These are phyloP conservation scores for Ochotona curzoniae DNA, from an alignment of 2,113 vertebrate species.

Conservation along the genomic window DNA sequence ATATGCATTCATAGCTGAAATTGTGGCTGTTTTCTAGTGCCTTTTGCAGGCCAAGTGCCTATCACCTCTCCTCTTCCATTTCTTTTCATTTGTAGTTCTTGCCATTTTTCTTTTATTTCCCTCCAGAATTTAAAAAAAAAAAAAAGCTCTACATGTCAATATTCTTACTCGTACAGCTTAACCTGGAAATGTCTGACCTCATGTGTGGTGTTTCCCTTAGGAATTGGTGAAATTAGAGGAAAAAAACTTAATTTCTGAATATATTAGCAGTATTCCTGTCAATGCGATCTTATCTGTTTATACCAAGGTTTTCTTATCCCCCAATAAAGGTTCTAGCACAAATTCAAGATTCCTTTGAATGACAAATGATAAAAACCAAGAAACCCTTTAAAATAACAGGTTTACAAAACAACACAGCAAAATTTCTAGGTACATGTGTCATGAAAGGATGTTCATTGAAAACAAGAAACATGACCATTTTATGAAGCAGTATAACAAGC, in stretches of 20 bases:
- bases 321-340: constrained; percentile 48
- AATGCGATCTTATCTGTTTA: constrained; percentile 31
- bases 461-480: neutral
- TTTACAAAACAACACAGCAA: constrained; percentile 26
- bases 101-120: neutral
- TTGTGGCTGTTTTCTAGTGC: neutral
- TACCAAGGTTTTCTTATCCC: constrained; percentile 24
- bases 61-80: neutral
- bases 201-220: constrained; percentile 47
- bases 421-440: neutral
- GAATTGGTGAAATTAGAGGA: constrained; percentile 48
- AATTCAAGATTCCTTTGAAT: constrained; percentile 59
- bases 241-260: constrained; percentile 54
- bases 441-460: constrained; percentile 5
- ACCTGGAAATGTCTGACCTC: constrained; percentile 45
- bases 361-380: neutral
- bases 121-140: neutral
- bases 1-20: neutral
- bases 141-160: neutral
- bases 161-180: constrained; percentile 56
- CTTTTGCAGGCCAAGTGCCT: neutral
- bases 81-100: constrained; percentile 21
- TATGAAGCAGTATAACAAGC: constrained; percentile 40
- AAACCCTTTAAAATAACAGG: neutral
- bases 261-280: constrained; percentile 43